These are phyloP conservation scores for Chrysemys picta DNA, from an alignment of 2,113 vertebrate species.

Conservation along the genomic window DNA sequence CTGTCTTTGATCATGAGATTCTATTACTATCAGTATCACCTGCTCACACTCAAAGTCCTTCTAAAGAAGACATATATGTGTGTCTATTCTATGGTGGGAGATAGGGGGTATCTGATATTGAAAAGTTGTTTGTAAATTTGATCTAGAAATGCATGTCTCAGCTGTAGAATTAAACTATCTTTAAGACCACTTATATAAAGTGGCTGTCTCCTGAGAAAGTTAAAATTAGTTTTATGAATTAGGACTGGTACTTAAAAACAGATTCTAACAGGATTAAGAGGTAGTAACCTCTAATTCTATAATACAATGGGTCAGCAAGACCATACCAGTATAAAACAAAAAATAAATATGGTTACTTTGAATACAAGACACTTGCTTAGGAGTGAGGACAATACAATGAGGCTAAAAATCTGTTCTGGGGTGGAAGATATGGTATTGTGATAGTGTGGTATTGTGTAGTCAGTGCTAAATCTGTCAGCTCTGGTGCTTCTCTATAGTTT, in stretches of 20 bases:
- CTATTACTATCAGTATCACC: neutral
- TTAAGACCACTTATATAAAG: neutral
- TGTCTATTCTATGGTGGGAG: neutral
- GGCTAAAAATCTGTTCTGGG: accelerated
- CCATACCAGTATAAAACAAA: neutral
- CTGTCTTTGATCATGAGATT: neutral
- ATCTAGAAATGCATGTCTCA: neutral
- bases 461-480: neutral
- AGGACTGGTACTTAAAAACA: neutral
- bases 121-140: neutral
- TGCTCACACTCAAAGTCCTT: neutral
- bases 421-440: neutral
- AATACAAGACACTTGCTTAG: accelerated
- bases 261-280: neutral
- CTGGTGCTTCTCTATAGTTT: neutral
- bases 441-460: too few species aligned
- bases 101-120: neutral
- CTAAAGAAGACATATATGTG: neutral
- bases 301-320: neutral
- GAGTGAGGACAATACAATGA: neutral
- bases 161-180: neutral
- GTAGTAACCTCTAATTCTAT: neutral
- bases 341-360: neutral
- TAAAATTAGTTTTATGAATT: neutral
- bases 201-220: neutral